Evolutionary conservation across 2,113 vertebrate genomes (phyloP).

Genomic region (Tachysurus fulvidraco): DNA sequence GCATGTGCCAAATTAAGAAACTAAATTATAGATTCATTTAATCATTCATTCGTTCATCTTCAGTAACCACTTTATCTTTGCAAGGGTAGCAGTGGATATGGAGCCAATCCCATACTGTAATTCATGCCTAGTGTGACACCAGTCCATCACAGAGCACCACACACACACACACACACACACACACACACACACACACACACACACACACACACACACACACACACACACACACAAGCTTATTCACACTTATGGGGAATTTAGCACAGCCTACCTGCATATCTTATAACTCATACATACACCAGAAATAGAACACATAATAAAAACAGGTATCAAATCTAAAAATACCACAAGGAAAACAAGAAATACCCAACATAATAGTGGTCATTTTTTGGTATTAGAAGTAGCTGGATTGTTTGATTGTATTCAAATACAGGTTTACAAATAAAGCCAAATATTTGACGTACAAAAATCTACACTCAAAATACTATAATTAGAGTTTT

Average conservation of each 20-base stretch:
- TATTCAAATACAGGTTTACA: background rate
- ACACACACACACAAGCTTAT: background rate
- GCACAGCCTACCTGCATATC: background rate
- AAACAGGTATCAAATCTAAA: background rate
- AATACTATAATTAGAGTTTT: slow-evolving; percentile 5
- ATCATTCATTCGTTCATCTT: background rate
- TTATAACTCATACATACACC: background rate
- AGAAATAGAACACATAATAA: background rate
- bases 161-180: background rate
- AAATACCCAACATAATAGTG: background rate
- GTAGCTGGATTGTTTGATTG: background rate
- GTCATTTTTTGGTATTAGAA: background rate
- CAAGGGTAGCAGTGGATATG: background rate
- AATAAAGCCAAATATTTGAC: background rate
- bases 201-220: background rate
- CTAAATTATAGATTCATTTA: background rate
- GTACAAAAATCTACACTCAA: background rate
- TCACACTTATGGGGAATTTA: background rate
- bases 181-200: background rate
- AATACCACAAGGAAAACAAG: background rate
- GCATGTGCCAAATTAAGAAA: background rate
- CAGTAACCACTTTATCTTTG: background rate
- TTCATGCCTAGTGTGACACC: background rate
- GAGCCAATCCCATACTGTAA: background rate
- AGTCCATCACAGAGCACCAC: background rate